phyloP scores from a whole-genome alignment of 2,797 vertebrate genomes.

The Petrocephalus schoutedeni region DNA sequence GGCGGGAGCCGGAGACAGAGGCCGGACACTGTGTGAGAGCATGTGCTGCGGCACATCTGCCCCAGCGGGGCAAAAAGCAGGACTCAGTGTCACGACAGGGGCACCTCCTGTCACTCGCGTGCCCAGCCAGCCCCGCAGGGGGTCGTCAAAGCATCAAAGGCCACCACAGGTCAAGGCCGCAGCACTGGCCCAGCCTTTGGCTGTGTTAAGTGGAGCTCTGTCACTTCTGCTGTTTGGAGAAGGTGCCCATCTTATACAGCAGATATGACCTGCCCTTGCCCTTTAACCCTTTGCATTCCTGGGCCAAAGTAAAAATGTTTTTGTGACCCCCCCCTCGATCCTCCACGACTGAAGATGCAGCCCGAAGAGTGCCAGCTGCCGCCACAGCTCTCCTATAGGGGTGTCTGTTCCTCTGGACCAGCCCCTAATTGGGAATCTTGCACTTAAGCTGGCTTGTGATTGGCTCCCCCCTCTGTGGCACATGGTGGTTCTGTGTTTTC shows the following conservation, averaged over 20 bases:
- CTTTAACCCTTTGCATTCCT: not conserved
- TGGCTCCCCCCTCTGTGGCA: slow-evolving; percentile 14
- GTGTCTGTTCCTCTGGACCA: slow-evolving; percentile 47
- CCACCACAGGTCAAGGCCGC: not conserved
- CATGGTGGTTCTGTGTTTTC: slow-evolving; percentile 42
- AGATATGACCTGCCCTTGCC: not conserved
- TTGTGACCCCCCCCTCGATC: no score
- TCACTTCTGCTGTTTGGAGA: not conserved
- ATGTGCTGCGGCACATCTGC: not conserved
- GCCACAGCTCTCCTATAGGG: slow-evolving; percentile 24
- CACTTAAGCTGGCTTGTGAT: slow-evolving; percentile 38
- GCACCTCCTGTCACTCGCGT: not conserved
- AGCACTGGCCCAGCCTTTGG: not conserved
- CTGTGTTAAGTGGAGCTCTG: not conserved
- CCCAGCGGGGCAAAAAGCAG: not conserved
- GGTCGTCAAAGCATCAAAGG: not conserved
- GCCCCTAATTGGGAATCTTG: slow-evolving; percentile 45
- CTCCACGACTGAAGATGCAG: slow-evolving; percentile 35
- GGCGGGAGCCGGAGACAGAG: not conserved
- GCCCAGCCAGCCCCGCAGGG: not conserved
- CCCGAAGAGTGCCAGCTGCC: not conserved
- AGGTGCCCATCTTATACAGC: not conserved
- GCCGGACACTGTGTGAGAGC: not conserved
- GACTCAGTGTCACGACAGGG: not conserved
- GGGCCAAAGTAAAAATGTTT: not conserved